Percentiles rank a stretch among this genome's conserved stretches.
Conservation (phyloP, 2,113 vertebrate species). For the Gorsachius goisagi region DNA sequence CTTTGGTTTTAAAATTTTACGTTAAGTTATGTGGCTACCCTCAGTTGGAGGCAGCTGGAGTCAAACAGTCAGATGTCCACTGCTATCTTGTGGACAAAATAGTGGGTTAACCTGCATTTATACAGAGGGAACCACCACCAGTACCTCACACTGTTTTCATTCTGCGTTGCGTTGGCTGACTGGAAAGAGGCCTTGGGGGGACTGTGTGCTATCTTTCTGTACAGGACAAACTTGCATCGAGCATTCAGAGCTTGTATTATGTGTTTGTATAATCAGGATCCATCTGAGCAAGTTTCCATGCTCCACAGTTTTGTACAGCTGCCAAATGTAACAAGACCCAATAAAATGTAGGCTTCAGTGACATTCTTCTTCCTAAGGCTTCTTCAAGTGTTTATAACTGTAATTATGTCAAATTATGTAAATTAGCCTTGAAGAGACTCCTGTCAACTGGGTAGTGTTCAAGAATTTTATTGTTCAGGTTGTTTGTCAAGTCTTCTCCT, state of each 20-base stretch:
- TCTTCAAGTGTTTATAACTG: constrained; percentile 20
- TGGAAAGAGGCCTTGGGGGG: not conserved
- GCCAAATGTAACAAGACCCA: not conserved
- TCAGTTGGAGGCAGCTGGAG: not conserved
- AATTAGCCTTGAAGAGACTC: constrained; percentile 18
- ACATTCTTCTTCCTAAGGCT: constrained; percentile 12
- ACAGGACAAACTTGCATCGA: not conserved
- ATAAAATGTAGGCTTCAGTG: not conserved
- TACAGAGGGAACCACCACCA: not conserved
- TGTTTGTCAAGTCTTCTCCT: not conserved
- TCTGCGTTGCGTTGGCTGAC: not conserved
- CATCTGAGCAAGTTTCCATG: not conserved
- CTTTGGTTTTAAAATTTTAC: not conserved
- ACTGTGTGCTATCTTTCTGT: not conserved
- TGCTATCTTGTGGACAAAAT: not conserved
- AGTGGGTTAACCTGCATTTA: not conserved
- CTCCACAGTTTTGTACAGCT: not conserved
- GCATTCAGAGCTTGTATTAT: not conserved
- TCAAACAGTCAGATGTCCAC: not conserved
- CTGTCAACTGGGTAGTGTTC: not conserved
- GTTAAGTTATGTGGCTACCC: not conserved
- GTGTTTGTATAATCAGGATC: not conserved
- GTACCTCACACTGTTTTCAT: not conserved
- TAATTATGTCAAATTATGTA: constrained; percentile 43
- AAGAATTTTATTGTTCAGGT: not conserved